Evolutionary conservation across 2,113 vertebrate species (phyloP), one percentile per base, ranked within the genome.

Genomic region (Sceloporus tristichus): DNA sequence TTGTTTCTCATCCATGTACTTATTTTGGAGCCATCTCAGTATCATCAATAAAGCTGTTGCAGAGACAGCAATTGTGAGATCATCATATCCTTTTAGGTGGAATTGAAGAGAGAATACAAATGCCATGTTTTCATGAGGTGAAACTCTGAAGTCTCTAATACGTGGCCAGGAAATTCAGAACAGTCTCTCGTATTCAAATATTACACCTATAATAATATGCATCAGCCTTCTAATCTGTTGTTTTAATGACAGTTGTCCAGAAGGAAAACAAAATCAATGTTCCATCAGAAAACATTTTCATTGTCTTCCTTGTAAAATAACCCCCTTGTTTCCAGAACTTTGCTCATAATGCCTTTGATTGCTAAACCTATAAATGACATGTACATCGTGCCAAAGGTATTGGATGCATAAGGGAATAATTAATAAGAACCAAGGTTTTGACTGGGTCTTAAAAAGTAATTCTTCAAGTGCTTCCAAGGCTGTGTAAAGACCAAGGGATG

Each of bases 241-340:
- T 42, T 80, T 79, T 74, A 86, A 86, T 81, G 71, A 77, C 79
- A 85, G 62, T 66, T 84, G 82, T 85, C 38, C n/a, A 29, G 14
- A 84, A 9, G 82, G 62, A 82, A 54, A 83, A 29, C 34, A 34
- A 91, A 92, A 77, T 77, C 0, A 0, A 79, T 34, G 8, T 77
- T 6, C 70, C 66, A 79, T 75, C 0, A n/a, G 79, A 84, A 90
- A 84, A 78, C n/a, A 42, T 75, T 66, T 25, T 19, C 3, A 0
- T 53, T 78, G 65, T 25, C 54, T 70, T 19, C 53, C 19, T 89
- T 76, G 42, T 53, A 78, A 38, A 77, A 23, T 74, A 82, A 77
- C 66, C 42, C 76, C 82, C 29, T 10, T 27, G 19, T 89, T 78
- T 85, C 65, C 76, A 53, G 65, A 91, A 86, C 23, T 11, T 4